A percentile compares a stretch with the other conserved stretches of the same genome.
Conservation (phyloP, 2,113 vertebrate genomes). For the Gorsachius goisagi region DNA sequence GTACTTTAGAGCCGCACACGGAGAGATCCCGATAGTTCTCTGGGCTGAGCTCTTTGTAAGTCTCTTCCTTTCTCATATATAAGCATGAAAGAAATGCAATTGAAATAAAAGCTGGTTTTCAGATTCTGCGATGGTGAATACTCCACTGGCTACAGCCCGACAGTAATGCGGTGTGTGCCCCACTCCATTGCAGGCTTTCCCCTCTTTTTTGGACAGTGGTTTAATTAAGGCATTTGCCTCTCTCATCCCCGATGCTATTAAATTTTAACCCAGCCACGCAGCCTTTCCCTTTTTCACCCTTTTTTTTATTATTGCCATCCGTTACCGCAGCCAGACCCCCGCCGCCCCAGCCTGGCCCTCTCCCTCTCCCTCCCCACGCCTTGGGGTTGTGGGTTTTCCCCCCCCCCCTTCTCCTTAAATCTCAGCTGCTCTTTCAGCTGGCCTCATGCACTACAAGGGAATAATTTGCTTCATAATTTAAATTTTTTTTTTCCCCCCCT, state of each 20-base stretch:
- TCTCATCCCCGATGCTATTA: constrained; percentile 40
- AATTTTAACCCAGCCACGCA: constrained; percentile 46
- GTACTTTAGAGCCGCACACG: not conserved
- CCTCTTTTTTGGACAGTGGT: not conserved
- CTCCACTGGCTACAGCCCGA: not conserved
- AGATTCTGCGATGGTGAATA: not conserved
- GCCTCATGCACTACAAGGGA: constrained; percentile 48
- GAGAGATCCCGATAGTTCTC: not conserved
- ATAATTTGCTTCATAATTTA: constrained; percentile 73
- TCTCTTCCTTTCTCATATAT: constrained; percentile 24
- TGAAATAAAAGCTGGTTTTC: constrained; percentile 47
- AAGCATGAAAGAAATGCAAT: constrained; percentile 40
- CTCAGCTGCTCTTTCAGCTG: constrained; percentile 30
- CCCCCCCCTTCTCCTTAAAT: constrained; percentile 29
- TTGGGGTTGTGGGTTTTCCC: too few species aligned
- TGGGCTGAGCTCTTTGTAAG: constrained; percentile 8
- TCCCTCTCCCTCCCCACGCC: not conserved
- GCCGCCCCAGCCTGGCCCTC: constrained; percentile 5
- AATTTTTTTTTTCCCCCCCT: constrained; percentile 57
- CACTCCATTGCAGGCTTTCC: not conserved
- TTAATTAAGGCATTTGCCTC: constrained; percentile 43
- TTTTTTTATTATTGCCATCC: not conserved
- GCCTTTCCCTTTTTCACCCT: not conserved
- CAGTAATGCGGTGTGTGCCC: constrained; percentile 12
- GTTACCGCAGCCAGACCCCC: not conserved